Evolutionary conservation across 2,797 vertebrate genomes (phyloP).

Genomic region (Tympanoctomys barrerae): DNA sequence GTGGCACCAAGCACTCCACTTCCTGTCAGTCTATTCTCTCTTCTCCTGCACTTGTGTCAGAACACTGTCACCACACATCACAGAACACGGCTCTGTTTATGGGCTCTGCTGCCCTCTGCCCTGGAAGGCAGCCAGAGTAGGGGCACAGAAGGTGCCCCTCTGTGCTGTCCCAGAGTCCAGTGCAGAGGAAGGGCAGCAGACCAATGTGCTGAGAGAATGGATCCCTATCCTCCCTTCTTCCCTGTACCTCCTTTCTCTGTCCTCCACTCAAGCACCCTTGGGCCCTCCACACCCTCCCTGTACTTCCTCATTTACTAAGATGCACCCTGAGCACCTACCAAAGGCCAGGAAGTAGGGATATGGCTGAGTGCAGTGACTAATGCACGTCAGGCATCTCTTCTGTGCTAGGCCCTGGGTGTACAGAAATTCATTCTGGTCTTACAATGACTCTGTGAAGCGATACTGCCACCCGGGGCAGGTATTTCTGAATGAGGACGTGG

Average conservation of each 20-base stretch:
- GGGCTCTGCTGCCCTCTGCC: not conserved
- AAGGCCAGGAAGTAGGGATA: not conserved
- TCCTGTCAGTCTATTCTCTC: not conserved
- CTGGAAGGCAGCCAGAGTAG: not conserved
- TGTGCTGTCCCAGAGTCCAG: not conserved
- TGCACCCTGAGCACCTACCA: not conserved
- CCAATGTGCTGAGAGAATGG: not conserved
- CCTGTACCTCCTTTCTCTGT: not conserved
- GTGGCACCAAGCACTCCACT: not conserved
- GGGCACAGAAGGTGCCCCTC: not conserved
- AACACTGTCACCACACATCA: not conserved
- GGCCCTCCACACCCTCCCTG: too few species aligned
- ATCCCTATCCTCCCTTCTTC: not conserved
- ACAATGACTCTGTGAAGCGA: not conserved
- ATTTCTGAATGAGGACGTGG: not conserved
- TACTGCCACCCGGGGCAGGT: not conserved
- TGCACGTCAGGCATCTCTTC: not conserved
- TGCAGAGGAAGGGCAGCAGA: not conserved
- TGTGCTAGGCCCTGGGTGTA: not conserved
- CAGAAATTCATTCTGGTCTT: not conserved
- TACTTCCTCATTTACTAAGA: not conserved
- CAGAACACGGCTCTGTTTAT: not conserved
- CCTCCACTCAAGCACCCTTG: not conserved
- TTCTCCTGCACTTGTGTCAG: not conserved
- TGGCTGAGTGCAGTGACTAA: rapidly evolving